phyloP scores from a whole-genome alignment of 2,797 vertebrate species.

The Hybognathus amarus region DNA sequence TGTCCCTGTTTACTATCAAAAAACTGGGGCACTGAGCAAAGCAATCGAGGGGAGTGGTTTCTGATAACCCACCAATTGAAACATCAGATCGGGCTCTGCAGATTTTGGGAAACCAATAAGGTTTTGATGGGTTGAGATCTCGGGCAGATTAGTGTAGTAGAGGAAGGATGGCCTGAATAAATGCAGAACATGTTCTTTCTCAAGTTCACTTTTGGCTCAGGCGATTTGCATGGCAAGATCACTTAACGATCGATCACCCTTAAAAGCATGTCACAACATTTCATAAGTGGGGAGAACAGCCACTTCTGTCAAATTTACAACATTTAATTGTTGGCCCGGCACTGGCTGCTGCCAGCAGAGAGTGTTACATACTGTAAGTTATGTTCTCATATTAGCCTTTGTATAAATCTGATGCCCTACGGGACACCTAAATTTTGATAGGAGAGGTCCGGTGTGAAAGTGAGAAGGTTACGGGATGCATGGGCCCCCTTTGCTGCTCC shows the following conservation, averaged over 20 bases:
- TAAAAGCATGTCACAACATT: slow-evolving; percentile 36
- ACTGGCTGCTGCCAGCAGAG: slow-evolving; percentile 1
- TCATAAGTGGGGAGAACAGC: slow-evolving; percentile 19
- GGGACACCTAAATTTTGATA: slow-evolving; percentile 43
- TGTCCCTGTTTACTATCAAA: slow-evolving; percentile 27
- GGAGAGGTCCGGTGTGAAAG: slow-evolving; percentile 43
- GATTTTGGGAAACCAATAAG: slow-evolving; percentile 60
- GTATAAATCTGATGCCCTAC: slow-evolving; percentile 23
- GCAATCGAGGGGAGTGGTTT: slow-evolving; percentile 54
- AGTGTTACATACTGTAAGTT: slow-evolving; percentile 39
- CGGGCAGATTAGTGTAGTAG: slow-evolving; percentile 28
- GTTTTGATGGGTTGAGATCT: slow-evolving; percentile 36
- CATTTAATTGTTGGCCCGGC: slow-evolving; percentile 36
- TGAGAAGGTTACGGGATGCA: slow-evolving; percentile 45
- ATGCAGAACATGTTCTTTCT: not conserved
- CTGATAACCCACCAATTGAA: slow-evolving; percentile 52
- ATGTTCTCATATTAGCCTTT: slow-evolving; percentile 31
- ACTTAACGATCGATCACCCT: slow-evolving; percentile 37
- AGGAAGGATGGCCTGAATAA: slow-evolving; percentile 31
- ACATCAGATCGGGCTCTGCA: slow-evolving; percentile 56
- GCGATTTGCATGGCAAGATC: slow-evolving; percentile 26
- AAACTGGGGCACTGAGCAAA: slow-evolving; percentile 57
- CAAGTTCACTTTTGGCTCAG: slow-evolving; percentile 1
- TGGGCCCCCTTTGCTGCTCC: slow-evolving; percentile 6
- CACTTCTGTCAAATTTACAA: slow-evolving; percentile 19